A percentile compares a stretch with the other conserved stretches of the same genome.
Conservation (phyloP, 2,797 vertebrate genomes). For the Crocodylus rhombifer region DNA sequence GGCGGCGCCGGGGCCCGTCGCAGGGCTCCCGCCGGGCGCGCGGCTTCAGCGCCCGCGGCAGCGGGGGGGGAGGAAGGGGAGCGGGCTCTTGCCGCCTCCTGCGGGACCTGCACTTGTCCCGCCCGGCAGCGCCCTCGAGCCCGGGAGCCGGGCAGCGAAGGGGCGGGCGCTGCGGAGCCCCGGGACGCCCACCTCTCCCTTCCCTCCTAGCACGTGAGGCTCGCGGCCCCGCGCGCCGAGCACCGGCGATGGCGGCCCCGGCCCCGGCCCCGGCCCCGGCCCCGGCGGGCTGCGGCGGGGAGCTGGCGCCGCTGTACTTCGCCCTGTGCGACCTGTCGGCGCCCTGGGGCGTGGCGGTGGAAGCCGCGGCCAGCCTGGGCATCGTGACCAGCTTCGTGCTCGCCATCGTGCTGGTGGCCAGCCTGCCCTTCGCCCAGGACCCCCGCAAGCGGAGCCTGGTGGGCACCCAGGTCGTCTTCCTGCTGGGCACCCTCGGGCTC, state of each 20-base stretch:
- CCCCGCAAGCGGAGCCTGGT: slow-evolving; percentile 83
- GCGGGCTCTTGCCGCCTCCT: neutral
- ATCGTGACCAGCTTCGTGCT: slow-evolving; percentile 86
- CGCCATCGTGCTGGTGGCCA: slow-evolving; percentile 89
- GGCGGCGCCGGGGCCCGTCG: too few relatives aligned
- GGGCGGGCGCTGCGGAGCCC: neutral
- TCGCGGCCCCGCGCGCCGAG: too few relatives aligned
- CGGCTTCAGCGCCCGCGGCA: too few relatives aligned
- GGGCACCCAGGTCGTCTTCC: slow-evolving; percentile 85
- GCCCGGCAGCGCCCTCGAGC: too few relatives aligned
- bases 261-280: neutral
- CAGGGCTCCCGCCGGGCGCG: too few relatives aligned
- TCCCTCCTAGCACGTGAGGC: too few relatives aligned
- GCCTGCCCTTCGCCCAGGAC: slow-evolving; percentile 88
- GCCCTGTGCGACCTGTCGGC: slow-evolving; percentile 89
- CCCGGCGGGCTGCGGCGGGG: slow-evolving; percentile 83
- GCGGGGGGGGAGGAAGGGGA: neutral
- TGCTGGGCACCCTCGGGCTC: slow-evolving; percentile 89
- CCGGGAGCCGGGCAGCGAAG: too few relatives aligned
- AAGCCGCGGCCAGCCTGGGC: slow-evolving; percentile 88
- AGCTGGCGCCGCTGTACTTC: slow-evolving; percentile 89
- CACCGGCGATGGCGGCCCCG: too few relatives aligned
- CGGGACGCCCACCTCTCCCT: neutral
- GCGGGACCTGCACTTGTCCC: neutral
- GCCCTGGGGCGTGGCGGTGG: slow-evolving; percentile 92